A percentile compares a stretch with the other conserved stretches of the same genome.
These are phyloP conservation scores for Manacus vitellinus DNA, from an alignment of 2,113 vertebrate genomes.

Conservation along the genomic window DNA sequence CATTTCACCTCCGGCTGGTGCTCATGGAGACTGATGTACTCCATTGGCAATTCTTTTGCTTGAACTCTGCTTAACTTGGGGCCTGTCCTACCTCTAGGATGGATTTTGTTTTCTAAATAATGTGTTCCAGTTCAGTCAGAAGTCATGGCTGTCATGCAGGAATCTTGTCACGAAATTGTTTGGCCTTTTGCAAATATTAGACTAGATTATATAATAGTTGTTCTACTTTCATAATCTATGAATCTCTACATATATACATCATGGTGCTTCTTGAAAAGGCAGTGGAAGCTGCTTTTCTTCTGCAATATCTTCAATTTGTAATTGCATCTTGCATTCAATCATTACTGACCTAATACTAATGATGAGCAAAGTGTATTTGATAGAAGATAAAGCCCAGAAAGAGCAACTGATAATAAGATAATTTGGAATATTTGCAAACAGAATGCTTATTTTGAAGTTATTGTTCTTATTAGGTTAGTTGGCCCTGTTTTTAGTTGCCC, in stretches of 20 bases:
- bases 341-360: background rate
- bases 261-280: background rate
- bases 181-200: background rate
- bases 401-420: background rate
- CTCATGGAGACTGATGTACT: background rate
- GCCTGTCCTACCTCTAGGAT: background rate
- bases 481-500: background rate
- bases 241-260: background rate
- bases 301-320: background rate
- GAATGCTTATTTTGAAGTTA: background rate
- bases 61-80: background rate
- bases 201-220: background rate
- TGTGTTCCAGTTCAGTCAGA: background rate
- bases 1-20: background rate
- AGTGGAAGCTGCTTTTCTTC: background rate
- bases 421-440: background rate
- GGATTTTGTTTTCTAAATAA: background rate
- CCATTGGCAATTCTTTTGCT: accelerated
- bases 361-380: background rate
- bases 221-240: background rate
- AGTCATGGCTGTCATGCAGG: background rate
- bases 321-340: background rate
- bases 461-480: background rate
- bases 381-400: background rate
- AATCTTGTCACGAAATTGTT: background rate